These are phyloP conservation scores for Dissostichus mawsoni DNA, from an alignment of 2,113 vertebrate genomes.

Conservation along the genomic window DNA sequence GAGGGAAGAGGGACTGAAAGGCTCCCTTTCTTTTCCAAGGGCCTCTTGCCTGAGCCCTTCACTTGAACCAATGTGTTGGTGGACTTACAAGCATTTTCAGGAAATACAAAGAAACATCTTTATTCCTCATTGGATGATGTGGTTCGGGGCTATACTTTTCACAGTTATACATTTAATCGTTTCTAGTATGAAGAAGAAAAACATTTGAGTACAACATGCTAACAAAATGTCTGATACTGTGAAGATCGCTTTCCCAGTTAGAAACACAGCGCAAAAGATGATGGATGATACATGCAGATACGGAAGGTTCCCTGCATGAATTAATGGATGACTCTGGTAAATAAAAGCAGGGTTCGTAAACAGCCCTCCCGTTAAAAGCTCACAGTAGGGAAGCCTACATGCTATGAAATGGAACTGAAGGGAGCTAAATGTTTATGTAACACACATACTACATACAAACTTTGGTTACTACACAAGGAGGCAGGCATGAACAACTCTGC, in stretches of 20 bases:
- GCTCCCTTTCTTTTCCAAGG: slow-evolving; percentile 67
- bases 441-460: background rate
- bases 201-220: slow-evolving; percentile 2
- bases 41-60: slow-evolving; percentile 57
- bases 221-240: background rate
- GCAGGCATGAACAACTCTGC: slow-evolving; percentile 17
- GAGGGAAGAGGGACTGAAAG: slow-evolving; percentile 63
- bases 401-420: slow-evolving; percentile 34
- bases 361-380: slow-evolving; percentile 5
- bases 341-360: slow-evolving; percentile 12
- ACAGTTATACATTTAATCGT: background rate
- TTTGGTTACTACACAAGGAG: slow-evolving; percentile 22
- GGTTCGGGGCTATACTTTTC: slow-evolving; percentile 49
- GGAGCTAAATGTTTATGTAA: slow-evolving; percentile 30
- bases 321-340: slow-evolving; percentile 14
- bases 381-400: slow-evolving; percentile 9
- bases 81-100: slow-evolving; percentile 37
- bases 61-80: slow-evolving; percentile 32
- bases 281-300: background rate
- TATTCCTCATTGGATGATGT: slow-evolving; percentile 53
- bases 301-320: background rate
- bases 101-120: slow-evolving; percentile 70
- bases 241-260: background rate
- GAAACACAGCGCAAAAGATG: background rate
- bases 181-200: background rate